phyloP scores from a whole-genome alignment of 2,113 vertebrate species.

The Noturus placidus region DNA sequence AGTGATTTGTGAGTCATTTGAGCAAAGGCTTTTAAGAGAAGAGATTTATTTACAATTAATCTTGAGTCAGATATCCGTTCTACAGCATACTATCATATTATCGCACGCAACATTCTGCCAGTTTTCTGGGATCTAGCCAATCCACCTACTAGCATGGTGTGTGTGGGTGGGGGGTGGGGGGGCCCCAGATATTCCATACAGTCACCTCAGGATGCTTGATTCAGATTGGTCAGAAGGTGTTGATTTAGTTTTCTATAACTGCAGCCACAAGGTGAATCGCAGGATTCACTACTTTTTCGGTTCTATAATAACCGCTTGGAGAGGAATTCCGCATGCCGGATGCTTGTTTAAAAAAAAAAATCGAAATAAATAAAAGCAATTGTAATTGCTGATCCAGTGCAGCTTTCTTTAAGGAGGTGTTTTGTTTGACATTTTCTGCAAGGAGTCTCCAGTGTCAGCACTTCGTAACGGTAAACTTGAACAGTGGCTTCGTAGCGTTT shows the following conservation, averaged over 20 bases:
- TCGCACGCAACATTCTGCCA: background rate
- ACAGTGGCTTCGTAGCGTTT: background rate
- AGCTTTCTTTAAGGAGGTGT: background rate
- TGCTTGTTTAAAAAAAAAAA: too few species aligned
- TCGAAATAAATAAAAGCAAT: background rate
- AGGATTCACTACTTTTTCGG: background rate
- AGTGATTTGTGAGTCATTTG: conserved; percentile 5
- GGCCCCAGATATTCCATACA: background rate
- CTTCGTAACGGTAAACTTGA: background rate
- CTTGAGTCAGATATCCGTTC: background rate
- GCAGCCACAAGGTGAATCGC: background rate
- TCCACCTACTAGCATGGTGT: background rate
- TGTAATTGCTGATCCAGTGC: background rate
- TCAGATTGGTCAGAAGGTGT: background rate
- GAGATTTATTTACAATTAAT: too few species aligned
- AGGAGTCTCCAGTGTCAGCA: background rate
- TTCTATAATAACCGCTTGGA: background rate
- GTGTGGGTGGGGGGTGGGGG: background rate
- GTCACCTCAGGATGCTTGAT: background rate
- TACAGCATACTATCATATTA: background rate
- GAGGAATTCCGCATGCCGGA: background rate
- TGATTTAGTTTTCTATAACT: background rate
- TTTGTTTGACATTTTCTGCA: too few species aligned
- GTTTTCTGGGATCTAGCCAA: background rate
- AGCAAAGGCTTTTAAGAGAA: too few species aligned